phyloP scores from a whole-genome alignment of 2,888 invertebrate species.

The Eilema sororculum region DNA sequence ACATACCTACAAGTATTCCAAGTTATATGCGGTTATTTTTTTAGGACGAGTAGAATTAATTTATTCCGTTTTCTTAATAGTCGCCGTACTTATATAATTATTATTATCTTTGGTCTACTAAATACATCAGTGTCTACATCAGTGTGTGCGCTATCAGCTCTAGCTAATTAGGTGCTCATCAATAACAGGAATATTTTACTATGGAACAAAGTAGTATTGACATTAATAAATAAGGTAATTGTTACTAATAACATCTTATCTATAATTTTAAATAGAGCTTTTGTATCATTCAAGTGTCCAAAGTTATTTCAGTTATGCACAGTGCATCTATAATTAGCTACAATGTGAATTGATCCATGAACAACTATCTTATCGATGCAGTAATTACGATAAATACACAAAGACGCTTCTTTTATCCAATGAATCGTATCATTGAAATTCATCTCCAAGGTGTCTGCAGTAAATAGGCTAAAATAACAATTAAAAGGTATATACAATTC shows the following conservation, averaged over 20 bases:
- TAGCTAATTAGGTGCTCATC: slow-evolving; percentile 21
- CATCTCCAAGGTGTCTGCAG: slow-evolving; percentile 49
- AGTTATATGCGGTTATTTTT: no score
- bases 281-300: slow-evolving; percentile 25
- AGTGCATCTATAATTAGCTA: slow-evolving; percentile 56
- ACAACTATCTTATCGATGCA: slow-evolving; percentile 57
- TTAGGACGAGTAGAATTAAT: no score
- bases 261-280: slow-evolving; percentile 27
- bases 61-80: no score
- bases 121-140: not conserved
- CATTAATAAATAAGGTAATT: slow-evolving; percentile 20
- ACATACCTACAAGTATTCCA: no score
- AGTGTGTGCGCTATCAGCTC: not conserved
- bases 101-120: not conserved
- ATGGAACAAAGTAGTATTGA: slow-evolving; percentile 19
- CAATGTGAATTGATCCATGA: slow-evolving; percentile 55
- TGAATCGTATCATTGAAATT: slow-evolving; percentile 60
- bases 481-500: slow-evolving; percentile 17
- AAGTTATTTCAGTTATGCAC: slow-evolving; percentile 42
- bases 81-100: not conserved
- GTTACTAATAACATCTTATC: slow-evolving; percentile 30
- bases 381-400: slow-evolving; percentile 56
- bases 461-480: slow-evolving; percentile 34
- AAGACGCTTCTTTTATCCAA: slow-evolving; percentile 62
- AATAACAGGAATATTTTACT: slow-evolving; percentile 25